phyloP scores from a whole-genome alignment of 2,888 invertebrate genomes.

The Pandemis corylana region DNA sequence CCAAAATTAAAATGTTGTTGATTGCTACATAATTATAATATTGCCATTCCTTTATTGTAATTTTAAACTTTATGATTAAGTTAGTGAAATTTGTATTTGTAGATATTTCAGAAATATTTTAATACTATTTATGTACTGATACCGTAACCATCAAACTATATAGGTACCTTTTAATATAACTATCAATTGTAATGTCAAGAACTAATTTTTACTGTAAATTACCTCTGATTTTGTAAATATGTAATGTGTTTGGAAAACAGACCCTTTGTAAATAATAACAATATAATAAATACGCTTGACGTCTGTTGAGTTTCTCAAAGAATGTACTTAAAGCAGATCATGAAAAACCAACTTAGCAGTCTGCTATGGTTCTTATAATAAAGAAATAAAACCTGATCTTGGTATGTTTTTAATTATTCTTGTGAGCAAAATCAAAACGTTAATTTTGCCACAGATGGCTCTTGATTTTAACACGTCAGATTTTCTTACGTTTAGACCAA shows the following conservation, averaged over 20 bases:
- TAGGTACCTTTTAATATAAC: not conserved
- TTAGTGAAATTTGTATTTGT: not conserved
- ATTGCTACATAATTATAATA: not conserved
- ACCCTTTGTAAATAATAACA: not conserved
- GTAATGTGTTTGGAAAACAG: slow-evolving; percentile 9
- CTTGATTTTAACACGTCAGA: too few species aligned
- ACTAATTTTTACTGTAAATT: not conserved
- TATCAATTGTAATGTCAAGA: too few species aligned
- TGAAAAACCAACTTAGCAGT: not conserved
- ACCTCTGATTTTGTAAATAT: slow-evolving; percentile 23
- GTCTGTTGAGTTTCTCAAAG: not conserved
- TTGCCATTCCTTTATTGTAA: not conserved
- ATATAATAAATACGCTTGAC: not conserved
- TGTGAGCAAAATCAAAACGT: too few species aligned
- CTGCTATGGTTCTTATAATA: not conserved
- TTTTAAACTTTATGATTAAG: not conserved
- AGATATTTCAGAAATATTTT: not conserved
- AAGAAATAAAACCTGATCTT: not conserved
- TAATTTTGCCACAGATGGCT: too few species aligned
- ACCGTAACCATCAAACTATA: not conserved
- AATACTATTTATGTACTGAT: not conserved
- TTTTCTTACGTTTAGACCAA: too few species aligned
- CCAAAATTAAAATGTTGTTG: not conserved
- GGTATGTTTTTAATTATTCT: not conserved
- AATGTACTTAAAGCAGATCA: not conserved